A percentile compares a stretch with the other conserved stretches of the same genome.
These are phyloP conservation scores for Setophaga coronata DNA, from an alignment of 2,113 vertebrate genomes.

Conservation along the genomic window DNA sequence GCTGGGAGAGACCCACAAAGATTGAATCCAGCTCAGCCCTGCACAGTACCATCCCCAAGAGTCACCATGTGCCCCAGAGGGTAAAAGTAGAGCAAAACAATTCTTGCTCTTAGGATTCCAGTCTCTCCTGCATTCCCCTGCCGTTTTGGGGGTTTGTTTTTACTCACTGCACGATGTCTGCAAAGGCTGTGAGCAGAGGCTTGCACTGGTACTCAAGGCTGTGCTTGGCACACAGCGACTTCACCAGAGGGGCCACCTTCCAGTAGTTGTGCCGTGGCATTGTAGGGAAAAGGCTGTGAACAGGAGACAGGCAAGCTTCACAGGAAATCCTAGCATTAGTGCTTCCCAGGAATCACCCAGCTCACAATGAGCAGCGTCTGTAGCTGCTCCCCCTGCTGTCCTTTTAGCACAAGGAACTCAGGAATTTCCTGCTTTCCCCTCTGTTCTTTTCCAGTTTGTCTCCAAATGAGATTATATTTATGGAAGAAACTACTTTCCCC, in stretches of 20 bases:
- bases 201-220: slow-evolving; percentile 75
- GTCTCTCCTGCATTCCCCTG: neutral
- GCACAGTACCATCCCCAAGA: neutral
- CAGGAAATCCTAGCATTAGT: neutral
- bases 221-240: slow-evolving; percentile 76
- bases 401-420: neutral
- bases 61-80: neutral
- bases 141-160: neutral
- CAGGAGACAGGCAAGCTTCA: neutral
- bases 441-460: neutral
- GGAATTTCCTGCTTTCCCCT: neutral
- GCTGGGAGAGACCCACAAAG: neutral
- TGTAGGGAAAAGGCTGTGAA: slow-evolving; percentile 72
- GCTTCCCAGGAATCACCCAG: neutral
- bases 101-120: neutral
- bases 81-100: neutral
- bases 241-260: slow-evolving; percentile 80
- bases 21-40: neutral
- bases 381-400: neutral
- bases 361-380: neutral
- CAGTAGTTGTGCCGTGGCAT: slow-evolving; percentile 81
- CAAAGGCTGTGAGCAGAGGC: slow-evolving; percentile 68
- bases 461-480: neutral
- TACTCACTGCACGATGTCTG: slow-evolving; percentile 78
- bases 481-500: neutral